Conservation (phyloP, 2,888 invertebrate species). For the Pollenia labialis region DNA sequence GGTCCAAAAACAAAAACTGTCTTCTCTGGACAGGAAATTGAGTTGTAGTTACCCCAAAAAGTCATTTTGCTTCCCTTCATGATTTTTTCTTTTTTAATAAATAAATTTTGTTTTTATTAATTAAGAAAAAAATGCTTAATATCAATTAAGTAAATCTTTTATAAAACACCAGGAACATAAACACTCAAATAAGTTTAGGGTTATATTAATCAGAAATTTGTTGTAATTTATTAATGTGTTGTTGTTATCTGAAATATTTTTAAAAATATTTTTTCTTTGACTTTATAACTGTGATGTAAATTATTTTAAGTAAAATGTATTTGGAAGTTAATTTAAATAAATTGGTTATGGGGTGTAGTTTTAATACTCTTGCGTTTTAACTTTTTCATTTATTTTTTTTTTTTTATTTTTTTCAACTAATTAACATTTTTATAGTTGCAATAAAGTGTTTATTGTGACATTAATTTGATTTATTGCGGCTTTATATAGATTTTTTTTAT, state of each 20-base stretch:
- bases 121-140: constrained; percentile 19
- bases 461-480: constrained; percentile 27
- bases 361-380: not conserved
- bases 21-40: constrained; percentile 55
- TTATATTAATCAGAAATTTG: too few relatives aligned
- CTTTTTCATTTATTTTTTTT: not conserved
- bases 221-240: not conserved
- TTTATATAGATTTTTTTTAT: not conserved
- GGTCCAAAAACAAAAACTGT: constrained; percentile 4
- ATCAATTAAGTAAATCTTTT: constrained; percentile 36
- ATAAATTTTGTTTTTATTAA: constrained; percentile 22
- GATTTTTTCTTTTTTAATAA: too few relatives aligned
- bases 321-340: not conserved
- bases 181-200: not conserved
- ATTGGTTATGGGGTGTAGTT: constrained; percentile 17
- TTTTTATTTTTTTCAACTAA: constrained; percentile 35
- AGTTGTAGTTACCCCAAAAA: constrained; percentile 21
- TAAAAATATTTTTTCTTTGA: not conserved
- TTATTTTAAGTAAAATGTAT: not conserved
- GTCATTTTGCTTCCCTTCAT: not conserved
- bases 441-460: constrained; percentile 39
- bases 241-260: not conserved
- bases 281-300: not conserved
- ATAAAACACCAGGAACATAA: not conserved
- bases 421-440: constrained; percentile 29